A percentile compares a stretch with the other conserved stretches of the same genome.
Evolutionary conservation across 1,140 invertebrate genomes (phyloP).

Genomic region (Hyphantria cunea): DNA sequence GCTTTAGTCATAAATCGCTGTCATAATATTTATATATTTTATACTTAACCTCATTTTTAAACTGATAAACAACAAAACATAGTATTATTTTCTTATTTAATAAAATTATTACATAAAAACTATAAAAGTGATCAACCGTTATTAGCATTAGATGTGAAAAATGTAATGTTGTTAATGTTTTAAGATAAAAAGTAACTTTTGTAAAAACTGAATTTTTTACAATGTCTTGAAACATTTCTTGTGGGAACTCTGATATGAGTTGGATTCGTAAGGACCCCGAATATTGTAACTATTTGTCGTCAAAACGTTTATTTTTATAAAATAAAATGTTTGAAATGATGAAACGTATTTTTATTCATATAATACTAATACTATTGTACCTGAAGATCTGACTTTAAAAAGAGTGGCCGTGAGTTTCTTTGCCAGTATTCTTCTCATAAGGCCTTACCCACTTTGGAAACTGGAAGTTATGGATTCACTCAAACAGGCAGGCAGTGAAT

Average conservation of each 20-base stretch:
- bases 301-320: constrained; percentile 82
- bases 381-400: too few relatives aligned
- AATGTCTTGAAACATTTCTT: constrained; percentile 79
- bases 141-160: constrained; percentile 80
- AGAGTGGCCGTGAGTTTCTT: too few relatives aligned
- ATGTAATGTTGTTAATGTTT: constrained; percentile 82
- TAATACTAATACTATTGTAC: too few relatives aligned
- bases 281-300: constrained; percentile 82
- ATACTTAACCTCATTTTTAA: constrained; percentile 13
- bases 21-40: constrained; percentile 23
- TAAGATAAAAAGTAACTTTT: constrained; percentile 81
- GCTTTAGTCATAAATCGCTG: constrained; percentile 1
- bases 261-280: constrained; percentile 75
- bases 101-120: constrained; percentile 63
- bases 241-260: constrained; percentile 58
- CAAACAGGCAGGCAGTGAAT: too few relatives aligned
- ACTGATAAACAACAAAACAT: constrained; percentile 8
- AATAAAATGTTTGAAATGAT: constrained; percentile 77
- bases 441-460: too few relatives aligned
- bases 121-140: constrained; percentile 74
- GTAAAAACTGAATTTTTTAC: constrained; percentile 81
- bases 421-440: too few relatives aligned
- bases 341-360: constrained; percentile 20
- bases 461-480: too few relatives aligned
- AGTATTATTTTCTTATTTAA: constrained; percentile 71